Base-by-base conservation (phyloP, 2,797 vertebrate genomes). In the Sebastes taczanowskii region DNA sequence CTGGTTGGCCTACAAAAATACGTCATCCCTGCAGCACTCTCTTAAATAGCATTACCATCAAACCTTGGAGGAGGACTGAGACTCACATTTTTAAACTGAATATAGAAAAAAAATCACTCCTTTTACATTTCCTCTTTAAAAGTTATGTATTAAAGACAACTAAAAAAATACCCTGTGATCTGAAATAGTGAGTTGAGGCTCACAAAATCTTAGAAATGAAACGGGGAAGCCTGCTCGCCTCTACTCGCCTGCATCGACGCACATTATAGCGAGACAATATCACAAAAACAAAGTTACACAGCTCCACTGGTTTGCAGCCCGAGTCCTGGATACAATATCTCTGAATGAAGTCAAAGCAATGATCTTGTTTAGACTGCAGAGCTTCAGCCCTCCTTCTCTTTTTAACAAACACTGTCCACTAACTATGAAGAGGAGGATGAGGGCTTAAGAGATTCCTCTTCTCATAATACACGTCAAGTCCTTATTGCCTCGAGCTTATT, bases 401-500 rank as follows among this genome's bases (percentile, higher is more conserved):
- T 64, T 64, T 22, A 72, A 62, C 77, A 82, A 78, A 78, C 63
- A 22, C 71, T 55, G 78, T 66, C 83, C 52, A 25, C 46, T 62
- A 35, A 69, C 70, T 65, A 11, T 7, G 78, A 52, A 22, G 77
- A 76, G 59, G 25, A 72, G 6, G 68, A 61, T 2, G 56, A 61
- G 18, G 56, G 55, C 80, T 74, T 42, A 67, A 81, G 70, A 82
- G 74, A 78, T 68, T 85, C 78, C 56, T 77, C 75, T 56, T 56
- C 78, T 86, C 85, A 79, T 83, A 84, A 87, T 63, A 71, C 82
- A 64, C 30, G 38, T 82, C 85, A 77, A 77, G 74, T 75, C 80
- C 77, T 88, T 83, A 76, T 90, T 90, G 69, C 79, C 85, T 87
- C 53, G 1, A 10, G 82, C 75, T 89, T 92, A 92, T 92, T 89